These are phyloP conservation scores for Eilema caniola DNA, from an alignment of 2,888 invertebrate species.

Conservation along the genomic window DNA sequence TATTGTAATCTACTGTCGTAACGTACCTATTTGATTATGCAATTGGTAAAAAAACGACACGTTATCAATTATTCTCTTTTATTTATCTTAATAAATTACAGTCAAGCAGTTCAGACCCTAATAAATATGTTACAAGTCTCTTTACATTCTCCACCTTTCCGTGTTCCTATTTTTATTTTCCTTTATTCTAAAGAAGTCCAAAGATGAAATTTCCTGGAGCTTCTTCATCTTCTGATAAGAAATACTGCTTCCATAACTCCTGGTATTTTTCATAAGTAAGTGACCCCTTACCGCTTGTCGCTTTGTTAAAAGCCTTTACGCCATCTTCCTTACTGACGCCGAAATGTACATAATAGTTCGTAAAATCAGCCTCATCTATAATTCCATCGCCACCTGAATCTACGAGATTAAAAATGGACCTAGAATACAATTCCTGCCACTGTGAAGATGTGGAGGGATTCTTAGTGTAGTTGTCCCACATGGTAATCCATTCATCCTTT, in stretches of 20 bases:
- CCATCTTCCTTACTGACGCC: constrained; percentile 92
- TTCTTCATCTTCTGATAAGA: constrained; percentile 91
- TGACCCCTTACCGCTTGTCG: constrained; percentile 91
- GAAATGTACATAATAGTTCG: constrained; percentile 92
- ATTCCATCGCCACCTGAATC: constrained; percentile 92
- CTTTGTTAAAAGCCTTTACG: constrained; percentile 91
- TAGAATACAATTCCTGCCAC: constrained; percentile 95
- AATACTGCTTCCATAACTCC: constrained; percentile 94
- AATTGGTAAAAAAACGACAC: not conserved
- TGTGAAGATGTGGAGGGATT: constrained; percentile 91
- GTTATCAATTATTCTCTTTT: not conserved
- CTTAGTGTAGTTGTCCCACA: constrained; percentile 94
- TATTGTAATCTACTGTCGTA: not conserved
- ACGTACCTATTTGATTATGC: not conserved
- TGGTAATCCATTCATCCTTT: constrained; percentile 94
- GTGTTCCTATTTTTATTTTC: not conserved
- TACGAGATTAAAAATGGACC: constrained; percentile 95
- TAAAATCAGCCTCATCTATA: constrained; percentile 94
- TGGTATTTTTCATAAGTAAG: constrained; percentile 93
- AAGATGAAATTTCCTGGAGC: constrained; percentile 96
- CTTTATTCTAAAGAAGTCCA: constrained; percentile 36
- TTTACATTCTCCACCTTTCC: not conserved
- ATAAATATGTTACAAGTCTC: not conserved
- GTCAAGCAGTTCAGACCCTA: not conserved
- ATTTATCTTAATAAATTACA: not conserved